These are phyloP conservation scores for Oenanthe melanoleuca DNA, from an alignment of 2,113 vertebrate species.

Conservation along the genomic window DNA sequence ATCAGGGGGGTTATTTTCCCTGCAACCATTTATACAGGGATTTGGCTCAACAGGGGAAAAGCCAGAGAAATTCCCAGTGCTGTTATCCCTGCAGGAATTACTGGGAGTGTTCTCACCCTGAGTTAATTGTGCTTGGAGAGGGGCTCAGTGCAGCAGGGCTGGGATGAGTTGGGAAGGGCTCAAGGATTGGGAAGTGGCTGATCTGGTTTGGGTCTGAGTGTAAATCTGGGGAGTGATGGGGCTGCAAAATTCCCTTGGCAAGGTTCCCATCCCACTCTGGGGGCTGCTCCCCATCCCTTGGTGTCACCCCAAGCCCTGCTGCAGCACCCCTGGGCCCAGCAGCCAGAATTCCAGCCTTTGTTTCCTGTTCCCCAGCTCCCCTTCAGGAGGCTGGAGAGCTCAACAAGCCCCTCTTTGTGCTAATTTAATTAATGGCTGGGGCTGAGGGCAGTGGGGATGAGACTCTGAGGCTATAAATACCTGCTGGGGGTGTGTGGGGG, in stretches of 20 bases:
- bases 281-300: neutral
- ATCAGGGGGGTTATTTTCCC: neutral
- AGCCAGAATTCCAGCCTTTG: constrained; percentile 80
- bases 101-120: neutral
- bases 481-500: neutral
- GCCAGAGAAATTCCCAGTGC: neutral
- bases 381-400: constrained; percentile 40
- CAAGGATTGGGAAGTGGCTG: neutral
- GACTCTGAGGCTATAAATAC: constrained; percentile 72
- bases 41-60: neutral
- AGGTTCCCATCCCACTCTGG: too few species aligned
- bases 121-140: neutral
- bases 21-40: neutral
- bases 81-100: constrained; percentile 22
- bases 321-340: constrained; percentile 64
- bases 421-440: constrained; percentile 78
- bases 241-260: rapidly evolving
- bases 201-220: rapidly evolving
- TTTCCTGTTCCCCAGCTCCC: constrained; percentile 69
- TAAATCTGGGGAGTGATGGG: neutral
- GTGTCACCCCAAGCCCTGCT: neutral
- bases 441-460: constrained; percentile 68
- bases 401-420: constrained; percentile 82
- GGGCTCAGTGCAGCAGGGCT: neutral
- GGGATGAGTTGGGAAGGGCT: neutral